Evolutionary conservation across 2,113 vertebrate species (phyloP).

Genomic region (Cinclus cinclus): DNA sequence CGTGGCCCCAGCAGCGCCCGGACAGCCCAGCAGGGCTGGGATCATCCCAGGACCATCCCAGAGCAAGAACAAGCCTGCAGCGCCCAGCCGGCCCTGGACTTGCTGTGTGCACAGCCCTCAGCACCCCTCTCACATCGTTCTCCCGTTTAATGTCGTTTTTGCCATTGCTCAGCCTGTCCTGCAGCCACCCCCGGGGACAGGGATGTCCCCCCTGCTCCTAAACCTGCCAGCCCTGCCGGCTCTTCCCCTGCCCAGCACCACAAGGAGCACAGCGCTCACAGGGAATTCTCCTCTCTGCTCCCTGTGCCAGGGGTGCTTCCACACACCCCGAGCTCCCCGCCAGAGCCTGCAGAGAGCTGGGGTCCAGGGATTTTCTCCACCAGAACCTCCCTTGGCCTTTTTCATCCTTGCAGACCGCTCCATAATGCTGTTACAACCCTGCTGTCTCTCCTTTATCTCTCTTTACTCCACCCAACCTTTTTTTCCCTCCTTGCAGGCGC

Average conservation of each 20-base stretch:
- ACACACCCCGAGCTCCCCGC: neutral
- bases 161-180: neutral
- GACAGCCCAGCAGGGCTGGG: neutral
- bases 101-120: neutral
- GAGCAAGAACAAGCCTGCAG: neutral
- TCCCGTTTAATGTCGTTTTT: neutral
- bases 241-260: rapidly evolving
- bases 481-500: neutral
- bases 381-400: neutral
- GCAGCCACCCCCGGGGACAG: neutral
- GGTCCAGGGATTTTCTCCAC: neutral
- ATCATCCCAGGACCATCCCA: neutral
- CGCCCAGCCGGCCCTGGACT: neutral
- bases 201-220: neutral
- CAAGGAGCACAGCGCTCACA: neutral
- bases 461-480: neutral
- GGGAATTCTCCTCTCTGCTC: neutral
- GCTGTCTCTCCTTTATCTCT: rapidly evolving
- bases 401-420: neutral
- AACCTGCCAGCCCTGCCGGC: neutral
- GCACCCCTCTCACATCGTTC: neutral
- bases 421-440: neutral
- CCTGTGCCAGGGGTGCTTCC: neutral
- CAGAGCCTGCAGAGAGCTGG: neutral
- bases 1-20: neutral